Evolutionary conservation across 2,113 vertebrate genomes (phyloP).

Genomic region (Centropus bengalensis): DNA sequence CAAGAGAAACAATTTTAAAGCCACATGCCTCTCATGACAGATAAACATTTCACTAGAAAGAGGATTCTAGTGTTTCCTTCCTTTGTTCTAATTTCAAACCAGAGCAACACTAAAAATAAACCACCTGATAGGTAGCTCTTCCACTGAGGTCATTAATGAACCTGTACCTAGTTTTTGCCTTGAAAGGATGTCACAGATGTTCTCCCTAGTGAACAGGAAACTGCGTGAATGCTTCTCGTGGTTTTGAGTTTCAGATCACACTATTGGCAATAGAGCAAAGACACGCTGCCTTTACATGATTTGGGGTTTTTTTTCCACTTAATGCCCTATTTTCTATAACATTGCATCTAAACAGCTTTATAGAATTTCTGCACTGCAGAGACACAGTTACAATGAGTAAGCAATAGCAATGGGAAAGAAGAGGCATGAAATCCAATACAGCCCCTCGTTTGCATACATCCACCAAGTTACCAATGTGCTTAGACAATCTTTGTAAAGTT

Average conservation of each 20-base stretch:
- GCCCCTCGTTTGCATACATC: background rate
- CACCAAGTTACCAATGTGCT: background rate
- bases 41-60: conserved; percentile 56
- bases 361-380: background rate
- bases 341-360: background rate
- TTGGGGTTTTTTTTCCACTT: background rate
- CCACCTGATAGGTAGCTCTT: background rate
- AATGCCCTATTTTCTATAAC: background rate
- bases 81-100: conserved; percentile 60
- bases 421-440: background rate
- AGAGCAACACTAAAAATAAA: background rate
- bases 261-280: background rate
- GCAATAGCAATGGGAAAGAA: background rate
- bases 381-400: background rate
- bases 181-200: conserved; percentile 55
- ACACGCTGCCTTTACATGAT: background rate
- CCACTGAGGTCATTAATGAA: background rate
- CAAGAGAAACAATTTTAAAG: background rate
- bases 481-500: background rate
- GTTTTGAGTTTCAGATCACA: background rate
- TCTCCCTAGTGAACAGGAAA: conserved; percentile 12
- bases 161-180: background rate
- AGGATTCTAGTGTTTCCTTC: conserved; percentile 56
- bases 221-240: conserved; percentile 6
- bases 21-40: background rate